Evolutionary conservation across 1,140 invertebrate genomes (phyloP).

Genomic region (Drosophila auraria): DNA sequence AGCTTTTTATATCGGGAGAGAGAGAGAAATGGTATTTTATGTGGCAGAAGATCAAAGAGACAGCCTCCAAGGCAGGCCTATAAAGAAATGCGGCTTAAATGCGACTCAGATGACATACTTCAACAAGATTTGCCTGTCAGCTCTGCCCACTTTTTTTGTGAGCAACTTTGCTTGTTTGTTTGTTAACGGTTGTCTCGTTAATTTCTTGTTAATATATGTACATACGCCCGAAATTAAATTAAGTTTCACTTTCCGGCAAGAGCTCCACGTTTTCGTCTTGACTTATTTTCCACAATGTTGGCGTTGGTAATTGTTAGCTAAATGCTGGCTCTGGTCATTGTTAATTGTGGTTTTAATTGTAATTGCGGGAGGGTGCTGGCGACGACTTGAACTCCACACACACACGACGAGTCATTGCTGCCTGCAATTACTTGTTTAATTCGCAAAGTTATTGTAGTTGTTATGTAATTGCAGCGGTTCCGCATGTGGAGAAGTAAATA

Average conservation of each 20-base stretch:
- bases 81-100: slow-evolving; percentile 26
- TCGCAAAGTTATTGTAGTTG: slow-evolving; percentile 23
- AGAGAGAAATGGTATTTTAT: slow-evolving; percentile 18
- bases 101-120: slow-evolving; percentile 27
- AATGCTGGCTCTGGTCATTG: slow-evolving; percentile 21
- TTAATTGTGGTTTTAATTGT: slow-evolving; percentile 37
- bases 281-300: slow-evolving; percentile 8
- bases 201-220: slow-evolving; percentile 45
- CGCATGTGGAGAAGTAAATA: background rate
- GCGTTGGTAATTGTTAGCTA: slow-evolving; percentile 32
- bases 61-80: slow-evolving; percentile 9
- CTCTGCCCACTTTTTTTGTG: slow-evolving; percentile 10
- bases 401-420: slow-evolving; percentile 17
- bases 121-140: slow-evolving; percentile 30
- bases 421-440: slow-evolving; percentile 47
- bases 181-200: slow-evolving; percentile 44
- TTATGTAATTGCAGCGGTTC: slow-evolving; percentile 45
- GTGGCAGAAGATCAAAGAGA: slow-evolving; percentile 19
- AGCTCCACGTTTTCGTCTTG: slow-evolving; percentile 1
- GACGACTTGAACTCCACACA: slow-evolving; percentile 16
- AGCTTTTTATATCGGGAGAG: background rate
- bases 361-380: slow-evolving; percentile 19
- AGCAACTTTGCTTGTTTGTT: slow-evolving; percentile 12
- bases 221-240: slow-evolving; percentile 24
- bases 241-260: slow-evolving; percentile 39